These are phyloP conservation scores for Coracias cyanogaster DNA, from an alignment of 2,797 vertebrate genomes.

Conservation along the genomic window DNA sequence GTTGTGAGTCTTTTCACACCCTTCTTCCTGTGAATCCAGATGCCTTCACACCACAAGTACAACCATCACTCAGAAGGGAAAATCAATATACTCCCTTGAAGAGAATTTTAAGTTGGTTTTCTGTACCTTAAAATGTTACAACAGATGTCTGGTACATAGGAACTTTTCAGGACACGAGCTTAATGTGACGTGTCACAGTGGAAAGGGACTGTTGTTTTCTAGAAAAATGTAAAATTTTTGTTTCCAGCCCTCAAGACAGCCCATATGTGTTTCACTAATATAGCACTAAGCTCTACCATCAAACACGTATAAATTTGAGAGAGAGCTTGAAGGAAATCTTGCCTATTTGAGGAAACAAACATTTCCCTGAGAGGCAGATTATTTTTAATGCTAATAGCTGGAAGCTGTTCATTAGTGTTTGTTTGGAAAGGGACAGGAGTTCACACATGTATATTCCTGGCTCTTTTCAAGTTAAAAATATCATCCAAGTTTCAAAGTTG, in stretches of 20 bases:
- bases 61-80: background rate
- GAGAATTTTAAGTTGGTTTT: background rate
- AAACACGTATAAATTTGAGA: background rate
- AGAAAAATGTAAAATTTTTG: background rate
- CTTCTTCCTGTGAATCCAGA: background rate
- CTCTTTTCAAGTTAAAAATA: constrained; percentile 14
- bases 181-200: background rate
- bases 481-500: background rate
- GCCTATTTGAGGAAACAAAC: background rate
- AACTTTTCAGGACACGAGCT: background rate
- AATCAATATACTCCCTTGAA: background rate
- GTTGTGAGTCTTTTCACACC: background rate
- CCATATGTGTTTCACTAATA: background rate
- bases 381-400: background rate
- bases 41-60: background rate
- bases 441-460: background rate
- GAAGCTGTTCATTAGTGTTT: constrained; percentile 8
- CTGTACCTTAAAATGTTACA: background rate
- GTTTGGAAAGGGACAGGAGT: background rate
- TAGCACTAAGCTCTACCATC: background rate
- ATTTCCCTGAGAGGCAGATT: background rate
- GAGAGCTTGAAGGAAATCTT: background rate
- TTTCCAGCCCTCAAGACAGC: background rate
- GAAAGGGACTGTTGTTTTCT: background rate
- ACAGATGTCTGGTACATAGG: background rate